Base-by-base conservation (phyloP, 2,113 vertebrate genomes). In the Cynoglossus semilaevis region DNA sequence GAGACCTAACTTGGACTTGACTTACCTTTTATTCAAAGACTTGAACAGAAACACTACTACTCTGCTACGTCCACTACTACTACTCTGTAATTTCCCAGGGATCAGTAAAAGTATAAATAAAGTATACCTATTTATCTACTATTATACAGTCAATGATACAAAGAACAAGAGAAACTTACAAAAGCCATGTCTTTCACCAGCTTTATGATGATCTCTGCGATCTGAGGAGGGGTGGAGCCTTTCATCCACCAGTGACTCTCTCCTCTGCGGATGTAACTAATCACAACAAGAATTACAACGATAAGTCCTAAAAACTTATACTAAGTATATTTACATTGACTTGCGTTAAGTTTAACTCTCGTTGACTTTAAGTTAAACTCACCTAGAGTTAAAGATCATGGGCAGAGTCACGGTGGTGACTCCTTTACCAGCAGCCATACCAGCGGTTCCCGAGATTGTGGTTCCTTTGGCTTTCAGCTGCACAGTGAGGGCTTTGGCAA, bases 191-290 rank as follows among this genome's bases (percentile, higher is more conserved):
- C 97, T 88, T 98, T 99, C 57, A 99, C 91, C 62, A 99, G 91
- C 77, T 98, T 98, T 84, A 99, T 97, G 81, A 99, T 99, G 81
- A 99, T 98, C 82, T 99, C 97, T 50, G 97, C 94, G 63, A 99
- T 99, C 81, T 99, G 97, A 1, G 96, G 94, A 58, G 96, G 97
- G 35, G 96, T 99, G 57, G 96, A 98, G 51, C 97, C 97, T 70
- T 98, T 98, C 95, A 99, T 96, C 97, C 97, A 99, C 97, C 97
- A 99, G 70, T 99, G 96, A 82, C 95, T 98, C 91, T 99, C 96
- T 49, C 97, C 96, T 86, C 96, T 90, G 22, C 96, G 91, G 75
- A 97, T 94, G 48, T 98, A 99, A 83, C 96, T 99, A 85, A 48
- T 59, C 5, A 49, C 49, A 43, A 49, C 13, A 46, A 10, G n/a